Conservation (phyloP, 37 sponge, comb jelly and placozoan species). For the Eunapius fragilis region DNA sequence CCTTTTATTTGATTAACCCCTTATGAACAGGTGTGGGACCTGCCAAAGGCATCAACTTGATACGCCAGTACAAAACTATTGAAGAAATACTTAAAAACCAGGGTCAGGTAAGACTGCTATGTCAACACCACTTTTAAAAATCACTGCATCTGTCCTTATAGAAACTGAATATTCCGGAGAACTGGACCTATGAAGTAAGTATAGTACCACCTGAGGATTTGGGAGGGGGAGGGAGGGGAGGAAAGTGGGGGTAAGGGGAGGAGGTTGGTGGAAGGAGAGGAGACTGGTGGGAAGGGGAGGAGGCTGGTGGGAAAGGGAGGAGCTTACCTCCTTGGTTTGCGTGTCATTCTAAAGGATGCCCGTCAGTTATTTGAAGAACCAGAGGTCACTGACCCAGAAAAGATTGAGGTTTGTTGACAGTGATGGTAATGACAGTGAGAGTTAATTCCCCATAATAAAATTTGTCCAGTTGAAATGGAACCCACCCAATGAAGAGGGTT, state of each 20-base stretch:
- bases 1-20: neutral
- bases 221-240: neutral
- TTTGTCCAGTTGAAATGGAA: too few species aligned
- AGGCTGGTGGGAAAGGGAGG: too few species aligned
- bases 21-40: constrained; percentile 88
- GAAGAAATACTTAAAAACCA: constrained; percentile 76
- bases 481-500: too few species aligned
- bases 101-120: constrained; percentile 31
- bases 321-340: too few species aligned
- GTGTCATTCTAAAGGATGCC: constrained; percentile 79
- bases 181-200: constrained; percentile 84
- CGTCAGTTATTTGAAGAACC: constrained; percentile 76
- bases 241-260: too few species aligned
- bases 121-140: neutral
- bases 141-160: neutral
- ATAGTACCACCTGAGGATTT: neutral
- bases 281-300: too few species aligned
- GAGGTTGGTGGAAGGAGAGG: too few species aligned
- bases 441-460: too few species aligned
- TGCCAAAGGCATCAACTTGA: constrained; percentile 83
- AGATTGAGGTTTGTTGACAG: too few species aligned
- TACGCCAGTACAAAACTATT: constrained; percentile 83
- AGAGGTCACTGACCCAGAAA: constrained; percentile 66
- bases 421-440: too few species aligned
- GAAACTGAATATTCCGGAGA: constrained; percentile 83